Evolutionary conservation across 2,113 vertebrate genomes (phyloP).

Genomic region (Gymnarchus niloticus): DNA sequence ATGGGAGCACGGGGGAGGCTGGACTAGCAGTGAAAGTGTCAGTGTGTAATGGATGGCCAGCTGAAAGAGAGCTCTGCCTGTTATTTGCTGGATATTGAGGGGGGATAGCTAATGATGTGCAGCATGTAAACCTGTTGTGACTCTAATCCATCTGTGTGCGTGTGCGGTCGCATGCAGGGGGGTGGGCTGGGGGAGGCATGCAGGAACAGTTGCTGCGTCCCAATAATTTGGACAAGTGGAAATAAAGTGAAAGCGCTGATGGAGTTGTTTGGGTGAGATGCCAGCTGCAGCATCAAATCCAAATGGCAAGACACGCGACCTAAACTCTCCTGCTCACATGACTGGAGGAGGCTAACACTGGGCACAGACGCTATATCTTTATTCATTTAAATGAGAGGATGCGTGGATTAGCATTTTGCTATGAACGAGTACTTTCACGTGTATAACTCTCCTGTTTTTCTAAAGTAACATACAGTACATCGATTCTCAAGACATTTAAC

Average conservation of each 20-base stretch:
- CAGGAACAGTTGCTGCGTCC: constrained; percentile 37
- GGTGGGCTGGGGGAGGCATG: constrained; percentile 21
- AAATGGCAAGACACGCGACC: constrained; percentile 42
- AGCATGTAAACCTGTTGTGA: constrained; percentile 55
- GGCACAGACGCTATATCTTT: neutral
- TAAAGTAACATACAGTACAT: neutral
- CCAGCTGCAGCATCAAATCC: constrained; percentile 53
- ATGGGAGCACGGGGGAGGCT: constrained; percentile 32
- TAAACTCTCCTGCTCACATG: constrained; percentile 15
- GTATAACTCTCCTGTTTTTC: neutral
- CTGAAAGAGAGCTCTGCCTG: constrained; percentile 52
- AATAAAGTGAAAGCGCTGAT: constrained; percentile 50
- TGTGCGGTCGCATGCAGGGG: constrained; percentile 29
- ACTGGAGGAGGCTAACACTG: neutral
- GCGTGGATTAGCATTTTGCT: neutral
- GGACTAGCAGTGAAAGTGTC: constrained; percentile 62
- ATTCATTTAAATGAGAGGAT: neutral
- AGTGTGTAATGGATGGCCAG: constrained; percentile 59
- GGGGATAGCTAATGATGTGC: constrained; percentile 64
- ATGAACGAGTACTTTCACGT: neutral
- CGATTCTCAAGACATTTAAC: neutral
- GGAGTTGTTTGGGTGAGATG: constrained; percentile 52
- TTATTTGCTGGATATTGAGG: constrained; percentile 63
- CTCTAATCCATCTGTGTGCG: constrained; percentile 55
- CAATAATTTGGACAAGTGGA: constrained; percentile 51